phyloP scores from a whole-genome alignment of 2,797 vertebrate species.

The Antennarius maculatus region DNA sequence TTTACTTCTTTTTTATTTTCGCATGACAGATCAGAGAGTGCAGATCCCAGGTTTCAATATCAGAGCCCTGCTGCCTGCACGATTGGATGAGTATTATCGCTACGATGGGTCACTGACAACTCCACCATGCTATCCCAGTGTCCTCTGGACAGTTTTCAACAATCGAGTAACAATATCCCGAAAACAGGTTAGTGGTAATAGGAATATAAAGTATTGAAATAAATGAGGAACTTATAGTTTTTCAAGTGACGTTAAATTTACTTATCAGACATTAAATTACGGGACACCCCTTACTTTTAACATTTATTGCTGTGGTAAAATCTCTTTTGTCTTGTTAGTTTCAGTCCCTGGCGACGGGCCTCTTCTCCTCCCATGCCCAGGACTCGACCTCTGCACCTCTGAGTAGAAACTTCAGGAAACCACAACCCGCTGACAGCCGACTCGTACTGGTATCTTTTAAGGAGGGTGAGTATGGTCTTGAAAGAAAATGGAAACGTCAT shows the following conservation, averaged over 20 bases:
- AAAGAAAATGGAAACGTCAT: slow-evolving; percentile 26
- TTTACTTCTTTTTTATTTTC: slow-evolving; percentile 17
- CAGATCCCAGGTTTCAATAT: slow-evolving; percentile 88
- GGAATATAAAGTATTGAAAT: background rate
- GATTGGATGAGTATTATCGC: slow-evolving; percentile 89
- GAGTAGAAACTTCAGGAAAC: slow-evolving; percentile 86
- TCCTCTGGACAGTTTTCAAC: slow-evolving; percentile 94
- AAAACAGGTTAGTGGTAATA: slow-evolving; percentile 83
- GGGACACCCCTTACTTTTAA: background rate
- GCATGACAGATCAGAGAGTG: slow-evolving; percentile 83
- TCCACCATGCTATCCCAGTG: slow-evolving; percentile 93
- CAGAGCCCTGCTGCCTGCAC: slow-evolving; percentile 84
- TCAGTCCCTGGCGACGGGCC: slow-evolving; percentile 82
- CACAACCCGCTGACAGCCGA: slow-evolving; percentile 84
- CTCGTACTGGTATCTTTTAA: slow-evolving; percentile 90
- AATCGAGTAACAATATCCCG: slow-evolving; percentile 87
- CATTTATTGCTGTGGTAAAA: background rate
- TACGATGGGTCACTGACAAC: slow-evolving; percentile 95
- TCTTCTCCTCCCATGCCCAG: slow-evolving; percentile 84
- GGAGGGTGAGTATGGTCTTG: slow-evolving; percentile 83
- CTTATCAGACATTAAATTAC: background rate
- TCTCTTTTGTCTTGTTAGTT: slow-evolving; percentile 78
- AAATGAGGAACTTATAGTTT: background rate
- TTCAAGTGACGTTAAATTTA: background rate
- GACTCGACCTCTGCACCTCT: slow-evolving; percentile 82